These are phyloP conservation scores for Antrozous pallidus DNA, from an alignment of 2,797 vertebrate species.

Conservation along the genomic window DNA sequence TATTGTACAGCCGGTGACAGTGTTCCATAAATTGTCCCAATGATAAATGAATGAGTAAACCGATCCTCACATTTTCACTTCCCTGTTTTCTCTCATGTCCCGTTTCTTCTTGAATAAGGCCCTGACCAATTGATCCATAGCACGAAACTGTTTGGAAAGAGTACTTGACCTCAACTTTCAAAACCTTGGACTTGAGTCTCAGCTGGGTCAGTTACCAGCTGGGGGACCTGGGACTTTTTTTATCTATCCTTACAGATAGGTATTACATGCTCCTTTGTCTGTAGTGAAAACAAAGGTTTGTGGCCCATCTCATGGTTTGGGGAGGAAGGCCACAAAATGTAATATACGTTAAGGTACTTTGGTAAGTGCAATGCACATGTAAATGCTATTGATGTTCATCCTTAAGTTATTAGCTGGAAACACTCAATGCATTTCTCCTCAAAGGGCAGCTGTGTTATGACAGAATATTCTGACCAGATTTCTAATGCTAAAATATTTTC, in stretches of 20 bases:
- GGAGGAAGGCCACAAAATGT: neutral
- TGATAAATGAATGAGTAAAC: neutral
- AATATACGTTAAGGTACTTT: neutral
- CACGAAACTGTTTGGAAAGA: neutral
- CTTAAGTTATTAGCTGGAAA: conserved; percentile 14
- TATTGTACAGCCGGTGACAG: neutral
- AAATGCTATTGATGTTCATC: neutral
- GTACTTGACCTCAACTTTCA: neutral
- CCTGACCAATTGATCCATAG: neutral
- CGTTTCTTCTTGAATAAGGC: neutral
- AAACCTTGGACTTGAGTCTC: neutral
- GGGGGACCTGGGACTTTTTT: neutral
- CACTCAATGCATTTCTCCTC: neutral
- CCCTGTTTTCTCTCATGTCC: neutral
- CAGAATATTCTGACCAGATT: neutral
- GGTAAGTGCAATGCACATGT: neutral
- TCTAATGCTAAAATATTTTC: neutral
- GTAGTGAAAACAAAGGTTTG: neutral
- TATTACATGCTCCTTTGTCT: neutral
- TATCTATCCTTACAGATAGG: neutral
- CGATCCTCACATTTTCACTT: neutral
- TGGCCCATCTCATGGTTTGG: neutral
- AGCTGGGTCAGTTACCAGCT: neutral
- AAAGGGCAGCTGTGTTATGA: neutral
- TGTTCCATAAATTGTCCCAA: neutral